phyloP scores from a whole-genome alignment of 2,797 vertebrate species.

The Manis pentadactyla region DNA sequence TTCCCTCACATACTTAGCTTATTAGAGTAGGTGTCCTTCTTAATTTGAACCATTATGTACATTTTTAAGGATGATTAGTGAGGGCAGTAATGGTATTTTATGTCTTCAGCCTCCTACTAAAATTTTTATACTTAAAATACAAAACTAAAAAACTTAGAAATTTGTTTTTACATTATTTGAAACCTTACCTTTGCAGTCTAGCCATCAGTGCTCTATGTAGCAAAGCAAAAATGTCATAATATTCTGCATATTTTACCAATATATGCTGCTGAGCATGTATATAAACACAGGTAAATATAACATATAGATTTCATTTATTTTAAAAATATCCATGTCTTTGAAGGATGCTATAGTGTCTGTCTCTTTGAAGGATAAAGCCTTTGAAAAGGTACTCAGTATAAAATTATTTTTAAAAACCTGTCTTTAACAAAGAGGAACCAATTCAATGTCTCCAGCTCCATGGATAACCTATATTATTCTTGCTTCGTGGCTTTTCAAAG shows the following conservation, averaged over 20 bases:
- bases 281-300: not conserved
- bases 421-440: not conserved
- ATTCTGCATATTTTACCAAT: not conserved
- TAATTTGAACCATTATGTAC: constrained; percentile 9
- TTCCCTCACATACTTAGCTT: not conserved
- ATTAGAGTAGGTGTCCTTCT: not conserved
- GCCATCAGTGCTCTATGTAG: not conserved
- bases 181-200: not conserved
- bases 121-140: constrained; percentile 12
- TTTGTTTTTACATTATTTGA: constrained; percentile 30
- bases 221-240: not conserved
- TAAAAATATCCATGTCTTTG: not conserved
- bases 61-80: constrained; percentile 7
- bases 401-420: not conserved
- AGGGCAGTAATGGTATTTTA: not conserved
- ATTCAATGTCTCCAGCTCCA: not conserved
- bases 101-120: not conserved
- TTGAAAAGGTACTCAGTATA: not conserved
- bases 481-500: constrained; percentile 27
- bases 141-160: not conserved
- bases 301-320: not conserved
- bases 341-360: not conserved
- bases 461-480: constrained; percentile 45
- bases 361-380: not conserved
- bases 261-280: not conserved